Evolutionary conservation across 64 coral and sea anemone genomes (phyloP).

Genomic region (Astreopora myriophthalma): DNA sequence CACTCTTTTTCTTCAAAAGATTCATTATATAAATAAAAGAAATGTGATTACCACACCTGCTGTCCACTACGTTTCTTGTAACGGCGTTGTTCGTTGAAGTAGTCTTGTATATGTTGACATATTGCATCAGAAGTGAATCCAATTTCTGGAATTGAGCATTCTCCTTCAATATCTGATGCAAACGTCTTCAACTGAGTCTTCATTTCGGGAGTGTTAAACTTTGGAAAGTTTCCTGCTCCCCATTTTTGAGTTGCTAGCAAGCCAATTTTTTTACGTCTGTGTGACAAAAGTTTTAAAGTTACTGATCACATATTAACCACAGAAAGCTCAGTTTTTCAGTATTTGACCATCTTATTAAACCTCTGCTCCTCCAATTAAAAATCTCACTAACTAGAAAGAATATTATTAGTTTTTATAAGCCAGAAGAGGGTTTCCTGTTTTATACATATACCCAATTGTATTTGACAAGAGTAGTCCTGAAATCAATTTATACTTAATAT

Average conservation of each 20-base stretch:
- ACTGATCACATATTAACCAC: not conserved
- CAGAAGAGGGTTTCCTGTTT: not conserved
- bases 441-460: no score
- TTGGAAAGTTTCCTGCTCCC: constrained; percentile 52
- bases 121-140: constrained; percentile 50
- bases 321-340: not conserved
- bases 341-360: not conserved
- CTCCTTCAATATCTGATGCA: constrained; percentile 58
- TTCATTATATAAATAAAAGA: not conserved
- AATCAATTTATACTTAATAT: not conserved
- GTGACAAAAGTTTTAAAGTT: not conserved
- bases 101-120: constrained; percentile 54
- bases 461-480: no score
- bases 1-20: not conserved
- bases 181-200: constrained; percentile 48
- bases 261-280: constrained; percentile 63
- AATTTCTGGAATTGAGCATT: constrained; percentile 46
- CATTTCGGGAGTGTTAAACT: constrained; percentile 74
- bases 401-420: not conserved
- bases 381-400: not conserved
- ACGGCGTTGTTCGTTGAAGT: constrained; percentile 35
- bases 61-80: constrained; percentile 22
- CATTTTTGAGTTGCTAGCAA: constrained; percentile 63
- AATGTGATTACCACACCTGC: not conserved
- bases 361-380: not conserved